Conservation (phyloP, 2,113 vertebrate species). For the Poeciliopsis prolifica region DNA sequence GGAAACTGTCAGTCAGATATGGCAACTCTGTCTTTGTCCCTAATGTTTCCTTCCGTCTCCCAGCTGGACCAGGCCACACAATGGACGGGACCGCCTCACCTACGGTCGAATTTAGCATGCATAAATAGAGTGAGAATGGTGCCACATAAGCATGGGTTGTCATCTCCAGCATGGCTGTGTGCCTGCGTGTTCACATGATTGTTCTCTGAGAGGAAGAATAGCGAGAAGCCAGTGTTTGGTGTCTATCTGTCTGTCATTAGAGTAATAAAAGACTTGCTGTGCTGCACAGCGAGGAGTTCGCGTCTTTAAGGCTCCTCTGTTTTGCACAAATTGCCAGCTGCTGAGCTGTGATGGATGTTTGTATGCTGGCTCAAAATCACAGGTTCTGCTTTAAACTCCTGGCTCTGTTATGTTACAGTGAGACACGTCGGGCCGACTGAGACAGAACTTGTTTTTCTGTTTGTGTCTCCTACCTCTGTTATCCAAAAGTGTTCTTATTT, state of each 20-base stretch:
- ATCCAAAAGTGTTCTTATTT: constrained; percentile 61
- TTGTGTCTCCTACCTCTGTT: constrained; percentile 62
- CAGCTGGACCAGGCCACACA: constrained; percentile 15
- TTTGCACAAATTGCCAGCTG: constrained; percentile 80
- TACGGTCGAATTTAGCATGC: constrained; percentile 32
- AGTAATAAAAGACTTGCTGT: constrained; percentile 82
- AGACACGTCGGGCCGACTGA: constrained; percentile 34
- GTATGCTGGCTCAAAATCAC: constrained; percentile 75
- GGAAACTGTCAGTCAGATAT: too few species aligned
- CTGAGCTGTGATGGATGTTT: constrained; percentile 80
- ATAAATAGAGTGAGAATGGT: constrained; percentile 39
- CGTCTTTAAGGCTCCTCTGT: constrained; percentile 74
- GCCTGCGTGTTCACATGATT: constrained; percentile 33
- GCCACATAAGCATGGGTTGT: constrained; percentile 47
- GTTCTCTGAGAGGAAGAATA: constrained; percentile 57
- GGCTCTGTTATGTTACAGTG: constrained; percentile 64
- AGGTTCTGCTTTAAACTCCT: constrained; percentile 73
- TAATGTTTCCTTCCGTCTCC: constrained; percentile 45
- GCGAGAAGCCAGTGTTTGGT: constrained; percentile 65
- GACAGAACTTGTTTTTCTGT: constrained; percentile 28
- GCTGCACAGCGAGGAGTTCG: constrained; percentile 74
- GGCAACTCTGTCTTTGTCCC: neutral
- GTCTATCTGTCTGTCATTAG: constrained; percentile 79
- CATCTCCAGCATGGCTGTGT: constrained; percentile 29
- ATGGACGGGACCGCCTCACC: constrained; percentile 18